These are phyloP conservation scores for Rhea americana DNA, from an alignment of 2,113 vertebrate species.

Conservation along the genomic window DNA sequence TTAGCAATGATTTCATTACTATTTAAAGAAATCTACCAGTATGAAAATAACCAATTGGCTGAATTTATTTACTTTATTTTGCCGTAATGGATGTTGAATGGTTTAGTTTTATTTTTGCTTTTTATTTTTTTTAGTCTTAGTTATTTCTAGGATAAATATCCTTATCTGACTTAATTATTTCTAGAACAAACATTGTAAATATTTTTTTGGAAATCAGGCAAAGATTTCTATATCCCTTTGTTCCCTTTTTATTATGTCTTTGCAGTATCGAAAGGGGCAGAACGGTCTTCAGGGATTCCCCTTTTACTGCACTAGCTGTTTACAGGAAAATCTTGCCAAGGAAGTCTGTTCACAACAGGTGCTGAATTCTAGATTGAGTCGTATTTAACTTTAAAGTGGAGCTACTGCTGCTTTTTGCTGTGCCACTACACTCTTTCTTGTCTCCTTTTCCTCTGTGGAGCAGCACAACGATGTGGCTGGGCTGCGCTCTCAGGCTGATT, in stretches of 20 bases:
- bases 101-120: constrained; percentile 46
- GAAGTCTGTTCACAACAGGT: constrained; percentile 23
- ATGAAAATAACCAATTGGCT: constrained; percentile 78
- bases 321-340: constrained; percentile 3
- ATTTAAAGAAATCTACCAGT: constrained; percentile 79
- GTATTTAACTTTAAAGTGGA: not conserved
- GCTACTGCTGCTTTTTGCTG: not conserved
- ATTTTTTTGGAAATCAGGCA: constrained; percentile 33
- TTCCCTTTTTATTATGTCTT: constrained; percentile 1
- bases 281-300: constrained; percentile 19
- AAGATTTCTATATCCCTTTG: not conserved
- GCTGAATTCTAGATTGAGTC: constrained; percentile 37
- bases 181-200: constrained; percentile 20
- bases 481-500: not conserved
- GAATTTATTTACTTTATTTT: constrained; percentile 70
- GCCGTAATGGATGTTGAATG: constrained; percentile 66
- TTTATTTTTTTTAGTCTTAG: not conserved
- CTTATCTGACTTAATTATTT: not conserved
- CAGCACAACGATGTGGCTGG: not conserved
- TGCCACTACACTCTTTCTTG: not conserved
- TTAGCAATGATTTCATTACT: constrained; percentile 83
- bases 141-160: not conserved
- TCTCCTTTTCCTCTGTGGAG: not conserved
- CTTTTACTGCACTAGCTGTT: constrained; percentile 1
- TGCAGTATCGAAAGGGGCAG: not conserved